Percentiles rank a stretch among this genome's conserved stretches.
Evolutionary conservation across 2,113 vertebrate species (phyloP).

Genomic region (Azemiops feae): DNA sequence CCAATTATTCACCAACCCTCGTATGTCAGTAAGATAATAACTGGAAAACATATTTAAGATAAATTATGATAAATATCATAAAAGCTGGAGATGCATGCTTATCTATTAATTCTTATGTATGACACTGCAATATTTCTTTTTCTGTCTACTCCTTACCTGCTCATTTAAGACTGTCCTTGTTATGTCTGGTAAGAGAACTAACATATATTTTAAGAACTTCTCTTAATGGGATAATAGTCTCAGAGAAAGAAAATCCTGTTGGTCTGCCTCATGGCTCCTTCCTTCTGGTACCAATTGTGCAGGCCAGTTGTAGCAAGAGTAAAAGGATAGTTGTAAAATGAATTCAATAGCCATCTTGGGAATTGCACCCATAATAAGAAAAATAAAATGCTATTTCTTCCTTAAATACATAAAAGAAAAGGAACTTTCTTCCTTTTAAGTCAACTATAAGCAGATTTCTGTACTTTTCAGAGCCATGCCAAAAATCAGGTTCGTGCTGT

Average conservation of each 20-base stretch:
- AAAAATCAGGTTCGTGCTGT: background rate
- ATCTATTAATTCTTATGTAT: background rate
- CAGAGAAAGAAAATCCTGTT: background rate
- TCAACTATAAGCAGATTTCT: background rate
- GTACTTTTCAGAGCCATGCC: rapidly evolving
- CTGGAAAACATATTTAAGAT: background rate
- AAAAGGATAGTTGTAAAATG: background rate
- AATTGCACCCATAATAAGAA: background rate
- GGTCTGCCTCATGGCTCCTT: background rate
- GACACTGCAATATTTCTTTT: background rate
- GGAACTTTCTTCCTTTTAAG: background rate
- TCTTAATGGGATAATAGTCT: background rate
- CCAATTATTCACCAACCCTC: background rate
- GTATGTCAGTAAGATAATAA: background rate
- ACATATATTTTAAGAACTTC: background rate
- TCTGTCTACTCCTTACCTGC: background rate
- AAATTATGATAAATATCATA: background rate
- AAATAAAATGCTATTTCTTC: background rate
- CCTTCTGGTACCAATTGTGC: background rate
- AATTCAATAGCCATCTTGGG: background rate
- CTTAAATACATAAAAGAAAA: background rate
- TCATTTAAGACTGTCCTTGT: background rate
- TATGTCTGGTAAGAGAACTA: background rate
- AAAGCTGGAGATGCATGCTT: background rate
- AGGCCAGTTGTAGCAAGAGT: background rate